Conservation (phyloP, 1,140 invertebrate species). For the Prorops nasuta region DNA sequence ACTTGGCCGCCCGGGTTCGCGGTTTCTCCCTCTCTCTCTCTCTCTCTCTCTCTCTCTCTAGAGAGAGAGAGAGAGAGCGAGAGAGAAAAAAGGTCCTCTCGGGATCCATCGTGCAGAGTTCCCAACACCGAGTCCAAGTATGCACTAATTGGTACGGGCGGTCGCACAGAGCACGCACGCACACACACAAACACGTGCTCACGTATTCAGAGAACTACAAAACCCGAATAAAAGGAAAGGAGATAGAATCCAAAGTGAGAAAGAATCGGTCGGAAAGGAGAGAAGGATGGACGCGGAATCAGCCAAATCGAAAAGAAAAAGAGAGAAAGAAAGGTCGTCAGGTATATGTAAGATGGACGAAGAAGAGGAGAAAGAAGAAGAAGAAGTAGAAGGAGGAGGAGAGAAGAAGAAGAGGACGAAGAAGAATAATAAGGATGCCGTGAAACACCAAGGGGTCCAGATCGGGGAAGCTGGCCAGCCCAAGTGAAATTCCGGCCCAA, state of each 20-base stretch:
- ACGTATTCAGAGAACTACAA: neutral
- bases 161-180: conserved; percentile 6
- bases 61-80: too few species aligned
- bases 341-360: too few species aligned
- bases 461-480: conserved; percentile 18
- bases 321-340: conserved; percentile 4
- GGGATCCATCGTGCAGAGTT: neutral
- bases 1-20: neutral
- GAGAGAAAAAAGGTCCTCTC: too few species aligned
- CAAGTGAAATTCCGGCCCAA: conserved; percentile 53
- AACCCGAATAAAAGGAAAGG: neutral
- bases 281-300: conserved; percentile 18
- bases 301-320: conserved; percentile 12
- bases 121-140: too few species aligned
- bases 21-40: neutral
- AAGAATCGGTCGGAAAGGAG: conserved; percentile 9
- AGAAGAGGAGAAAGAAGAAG: conserved; percentile 15
- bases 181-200: conserved; percentile 1
- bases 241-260: conserved; percentile 1
- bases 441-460: conserved; percentile 8
- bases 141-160: conserved; percentile 49
- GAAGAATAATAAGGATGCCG: conserved; percentile 15
- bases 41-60: conserved; percentile 3
- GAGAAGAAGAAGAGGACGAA: neutral
- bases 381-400: conserved; percentile 4